Conservation (phyloP, 2,888 invertebrate genomes). For the Bunonema sp. region DNA sequence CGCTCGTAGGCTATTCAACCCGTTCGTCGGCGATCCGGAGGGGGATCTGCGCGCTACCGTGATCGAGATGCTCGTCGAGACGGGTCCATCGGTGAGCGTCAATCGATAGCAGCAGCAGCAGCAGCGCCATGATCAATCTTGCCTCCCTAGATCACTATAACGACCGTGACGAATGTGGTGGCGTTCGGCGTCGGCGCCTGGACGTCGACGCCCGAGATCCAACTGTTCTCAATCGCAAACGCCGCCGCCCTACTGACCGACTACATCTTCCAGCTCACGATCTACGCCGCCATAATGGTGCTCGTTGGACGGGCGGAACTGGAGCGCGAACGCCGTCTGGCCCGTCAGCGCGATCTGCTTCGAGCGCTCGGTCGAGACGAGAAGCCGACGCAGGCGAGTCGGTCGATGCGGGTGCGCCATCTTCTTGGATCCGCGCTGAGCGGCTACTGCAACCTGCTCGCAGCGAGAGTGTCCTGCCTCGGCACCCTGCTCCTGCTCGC, state of each 20-base stretch:
- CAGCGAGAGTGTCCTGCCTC: constrained; percentile 18
- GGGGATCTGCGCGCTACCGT: constrained; percentile 13
- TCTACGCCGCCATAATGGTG: constrained; percentile 35
- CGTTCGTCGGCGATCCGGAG: constrained; percentile 2
- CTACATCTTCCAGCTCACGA: constrained; percentile 34
- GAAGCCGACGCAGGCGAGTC: too few species aligned
- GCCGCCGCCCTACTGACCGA: constrained; percentile 29
- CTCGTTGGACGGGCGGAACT: constrained; percentile 28
- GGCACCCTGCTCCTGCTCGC: constrained; percentile 22
- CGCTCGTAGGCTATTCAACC: neutral
- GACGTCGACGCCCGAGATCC: constrained; percentile 39
- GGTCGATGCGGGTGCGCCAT: too few species aligned
- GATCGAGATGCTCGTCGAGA: constrained; percentile 22
- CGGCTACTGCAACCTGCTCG: constrained; percentile 22
- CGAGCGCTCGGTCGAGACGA: too few species aligned
- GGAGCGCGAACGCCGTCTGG: constrained; percentile 1
- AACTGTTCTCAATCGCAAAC: constrained; percentile 39
- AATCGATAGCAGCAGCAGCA: too few species aligned
- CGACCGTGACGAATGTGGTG: constrained; percentile 34
- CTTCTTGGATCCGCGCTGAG: too few species aligned
- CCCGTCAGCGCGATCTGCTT: neutral
- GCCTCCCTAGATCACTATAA: constrained; percentile 22
- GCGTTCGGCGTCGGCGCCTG: constrained; percentile 29
- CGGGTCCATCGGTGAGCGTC: constrained; percentile 13
- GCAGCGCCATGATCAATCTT: neutral